phyloP scores from a whole-genome alignment of 2,113 vertebrate genomes.

The Hepsetus odoe region DNA sequence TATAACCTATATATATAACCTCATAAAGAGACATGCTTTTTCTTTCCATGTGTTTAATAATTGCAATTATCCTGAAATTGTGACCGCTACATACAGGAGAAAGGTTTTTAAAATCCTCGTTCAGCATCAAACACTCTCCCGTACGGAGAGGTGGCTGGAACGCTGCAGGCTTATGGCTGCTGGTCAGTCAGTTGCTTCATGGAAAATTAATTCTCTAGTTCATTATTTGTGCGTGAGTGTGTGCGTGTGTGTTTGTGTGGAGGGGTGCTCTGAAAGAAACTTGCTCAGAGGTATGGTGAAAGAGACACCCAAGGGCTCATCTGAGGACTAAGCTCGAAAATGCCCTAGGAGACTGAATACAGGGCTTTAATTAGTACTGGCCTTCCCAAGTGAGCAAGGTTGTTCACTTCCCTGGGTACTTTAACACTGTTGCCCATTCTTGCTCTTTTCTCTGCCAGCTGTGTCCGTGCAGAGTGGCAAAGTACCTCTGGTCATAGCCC shows the following conservation, averaged over 20 bases:
- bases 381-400: conserved; percentile 78
- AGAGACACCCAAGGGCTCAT: conserved; percentile 32
- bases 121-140: not conserved
- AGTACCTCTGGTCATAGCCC: conserved; percentile 61
- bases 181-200: conserved; percentile 48
- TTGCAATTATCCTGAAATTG: not conserved
- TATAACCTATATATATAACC: too few species aligned
- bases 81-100: not conserved
- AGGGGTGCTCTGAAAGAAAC: conserved; percentile 54
- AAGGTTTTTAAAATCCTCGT: not conserved
- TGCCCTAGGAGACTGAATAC: conserved; percentile 61
- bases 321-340: conserved; percentile 16
- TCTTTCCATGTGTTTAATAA: not conserved
- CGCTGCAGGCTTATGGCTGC: conserved; percentile 42
- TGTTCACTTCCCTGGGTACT: conserved; percentile 72
- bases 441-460: conserved; percentile 83
- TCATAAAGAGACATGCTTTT: not conserved
- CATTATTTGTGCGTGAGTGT: conserved; percentile 59
- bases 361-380: conserved; percentile 75
- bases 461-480: conserved; percentile 72
- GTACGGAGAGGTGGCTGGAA: conserved; percentile 53
- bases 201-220: conserved; percentile 54
- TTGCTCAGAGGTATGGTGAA: conserved; percentile 31
- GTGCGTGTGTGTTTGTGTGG: conserved; percentile 48
- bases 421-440: conserved; percentile 70